These are phyloP conservation scores for Aplochiton taeniatus DNA, from an alignment of 2,797 vertebrate species.

Conservation along the genomic window DNA sequence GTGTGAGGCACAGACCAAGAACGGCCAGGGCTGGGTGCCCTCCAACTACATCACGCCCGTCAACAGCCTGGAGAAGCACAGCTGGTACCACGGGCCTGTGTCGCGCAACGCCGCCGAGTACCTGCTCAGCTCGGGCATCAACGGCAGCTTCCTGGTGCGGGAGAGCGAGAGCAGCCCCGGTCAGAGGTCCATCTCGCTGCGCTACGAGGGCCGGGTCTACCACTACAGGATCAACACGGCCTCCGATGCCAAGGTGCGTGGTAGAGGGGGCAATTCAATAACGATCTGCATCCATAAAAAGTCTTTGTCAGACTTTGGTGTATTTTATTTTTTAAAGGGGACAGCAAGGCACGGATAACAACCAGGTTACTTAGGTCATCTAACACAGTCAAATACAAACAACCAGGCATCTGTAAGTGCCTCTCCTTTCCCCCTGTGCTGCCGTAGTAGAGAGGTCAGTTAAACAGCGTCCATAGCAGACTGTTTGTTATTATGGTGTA, in stretches of 20 bases:
- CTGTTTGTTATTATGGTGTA: no score
- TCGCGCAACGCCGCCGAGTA: slow-evolving; percentile 96
- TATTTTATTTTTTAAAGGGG: no score
- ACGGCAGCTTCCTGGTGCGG: slow-evolving; percentile 95
- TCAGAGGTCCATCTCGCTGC: slow-evolving; percentile 93
- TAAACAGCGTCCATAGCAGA: not conserved
- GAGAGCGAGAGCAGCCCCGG: slow-evolving; percentile 98
- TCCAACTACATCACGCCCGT: slow-evolving; percentile 99
- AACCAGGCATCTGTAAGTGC: not conserved
- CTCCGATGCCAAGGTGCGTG: slow-evolving; percentile 90
- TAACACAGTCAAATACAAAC: no score
- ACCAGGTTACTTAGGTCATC: no score
- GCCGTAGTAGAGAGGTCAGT: not conserved
- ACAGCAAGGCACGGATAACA: no score
- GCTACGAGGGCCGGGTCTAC: slow-evolving; percentile 96
- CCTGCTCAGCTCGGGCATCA: slow-evolving; percentile 96
- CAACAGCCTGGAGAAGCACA: slow-evolving; percentile 97
- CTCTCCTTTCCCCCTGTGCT: not conserved
- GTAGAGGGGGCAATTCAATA: not conserved
- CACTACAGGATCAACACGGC: slow-evolving; percentile 99
- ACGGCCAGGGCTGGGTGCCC: slow-evolving; percentile 98
- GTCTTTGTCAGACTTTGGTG: no score
- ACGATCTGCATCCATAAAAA: not conserved
- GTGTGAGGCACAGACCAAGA: slow-evolving; percentile 97
- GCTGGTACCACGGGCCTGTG: slow-evolving; percentile 97